A percentile compares a stretch with the other conserved stretches of the same genome.
These are phyloP conservation scores for Echeneis naucrates DNA, from an alignment of 2,797 vertebrate species.

Conservation along the genomic window DNA sequence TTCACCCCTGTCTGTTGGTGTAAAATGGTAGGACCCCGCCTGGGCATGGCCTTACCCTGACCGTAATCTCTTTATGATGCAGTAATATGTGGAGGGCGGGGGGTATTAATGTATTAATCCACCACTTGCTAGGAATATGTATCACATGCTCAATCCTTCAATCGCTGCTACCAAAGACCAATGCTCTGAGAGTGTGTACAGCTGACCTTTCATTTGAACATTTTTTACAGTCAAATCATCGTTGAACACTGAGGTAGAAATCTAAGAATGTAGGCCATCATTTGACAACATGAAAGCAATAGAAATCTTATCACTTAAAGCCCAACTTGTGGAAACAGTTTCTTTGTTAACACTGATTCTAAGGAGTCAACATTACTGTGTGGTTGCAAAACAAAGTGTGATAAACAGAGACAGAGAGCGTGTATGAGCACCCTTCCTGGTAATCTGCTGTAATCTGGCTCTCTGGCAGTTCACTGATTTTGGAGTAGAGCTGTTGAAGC, in stretches of 20 bases:
- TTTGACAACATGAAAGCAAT: background rate
- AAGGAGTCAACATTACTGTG: conserved; percentile 36
- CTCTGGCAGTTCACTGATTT: conserved; percentile 72
- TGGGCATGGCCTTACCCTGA: conserved; percentile 69
- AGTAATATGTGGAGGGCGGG: conserved; percentile 61
- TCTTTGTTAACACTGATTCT: conserved; percentile 22
- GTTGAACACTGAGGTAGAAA: background rate
- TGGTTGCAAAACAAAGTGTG: conserved; percentile 46
- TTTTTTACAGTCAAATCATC: background rate
- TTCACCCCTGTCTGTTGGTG: conserved; percentile 42
- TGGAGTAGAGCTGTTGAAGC: conserved; percentile 62
- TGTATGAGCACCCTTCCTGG: conserved; percentile 62
- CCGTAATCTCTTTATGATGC: conserved; percentile 80
- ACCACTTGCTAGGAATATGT: conserved; percentile 74
- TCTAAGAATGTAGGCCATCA: background rate
- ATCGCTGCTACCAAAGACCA: conserved; percentile 51
- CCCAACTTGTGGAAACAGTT: conserved; percentile 12
- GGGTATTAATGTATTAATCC: conserved; percentile 79
- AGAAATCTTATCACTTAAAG: background rate
- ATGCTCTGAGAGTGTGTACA: conserved; percentile 41
- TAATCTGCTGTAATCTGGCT: conserved; percentile 82
- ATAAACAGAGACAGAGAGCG: conserved; percentile 45
- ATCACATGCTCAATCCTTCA: conserved; percentile 58
- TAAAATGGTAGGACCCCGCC: conserved; percentile 77
- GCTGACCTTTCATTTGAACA: background rate